Conservation (phyloP, 2,113 vertebrate species). For the Gallinago media region DNA sequence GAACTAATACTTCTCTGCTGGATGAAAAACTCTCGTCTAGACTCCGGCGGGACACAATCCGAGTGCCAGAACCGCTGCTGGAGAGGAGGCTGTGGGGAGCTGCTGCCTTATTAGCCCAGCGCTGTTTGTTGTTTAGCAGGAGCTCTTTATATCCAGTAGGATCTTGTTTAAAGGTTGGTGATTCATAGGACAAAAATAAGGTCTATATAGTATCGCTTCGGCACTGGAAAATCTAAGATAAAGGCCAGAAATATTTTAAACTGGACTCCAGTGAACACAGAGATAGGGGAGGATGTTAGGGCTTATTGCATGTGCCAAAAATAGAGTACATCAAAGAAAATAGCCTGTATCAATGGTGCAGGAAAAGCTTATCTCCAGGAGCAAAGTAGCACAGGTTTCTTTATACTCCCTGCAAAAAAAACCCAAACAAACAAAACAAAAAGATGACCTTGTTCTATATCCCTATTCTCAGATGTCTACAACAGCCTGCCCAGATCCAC, state of each 20-base stretch:
- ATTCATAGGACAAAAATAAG: constrained; percentile 1
- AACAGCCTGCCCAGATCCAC: neutral
- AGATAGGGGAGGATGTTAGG: constrained; percentile 1
- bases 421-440: neutral
- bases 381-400: neutral
- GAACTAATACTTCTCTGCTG: constrained; percentile 1
- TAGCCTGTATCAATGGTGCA: neutral
- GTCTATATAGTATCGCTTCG: neutral
- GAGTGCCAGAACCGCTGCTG: constrained; percentile 33
- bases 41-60: neutral
- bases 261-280: neutral
- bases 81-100: neutral
- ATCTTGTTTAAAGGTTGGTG: neutral
- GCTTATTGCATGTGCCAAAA: constrained; percentile 10
- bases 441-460: neutral
- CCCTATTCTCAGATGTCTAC: neutral
- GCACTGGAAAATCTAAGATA: neutral
- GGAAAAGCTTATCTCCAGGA: constrained; percentile 41
- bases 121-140: neutral
- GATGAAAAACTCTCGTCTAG: neutral
- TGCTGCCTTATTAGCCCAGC: neutral
- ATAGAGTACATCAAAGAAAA: constrained; percentile 12
- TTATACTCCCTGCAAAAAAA: neutral
- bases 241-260: constrained; percentile 12
- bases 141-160: neutral